These are phyloP conservation scores for Tribolium freemani DNA, from an alignment of 2,888 invertebrate genomes.

Conservation along the genomic window DNA sequence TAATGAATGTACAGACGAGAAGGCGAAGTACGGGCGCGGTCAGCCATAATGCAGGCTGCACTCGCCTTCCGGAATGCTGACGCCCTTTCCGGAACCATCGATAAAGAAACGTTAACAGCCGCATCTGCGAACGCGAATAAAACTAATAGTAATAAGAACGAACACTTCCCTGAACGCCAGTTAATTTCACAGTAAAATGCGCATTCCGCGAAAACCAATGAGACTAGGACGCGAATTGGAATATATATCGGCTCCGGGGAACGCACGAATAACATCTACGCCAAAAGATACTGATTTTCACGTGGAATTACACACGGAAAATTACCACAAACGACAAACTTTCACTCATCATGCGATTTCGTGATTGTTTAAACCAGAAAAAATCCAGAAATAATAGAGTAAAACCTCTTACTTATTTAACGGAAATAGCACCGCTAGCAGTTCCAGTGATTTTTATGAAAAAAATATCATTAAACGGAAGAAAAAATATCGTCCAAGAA, in stretches of 20 bases:
- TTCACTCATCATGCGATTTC: not conserved
- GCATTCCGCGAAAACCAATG: slow-evolving; percentile 45
- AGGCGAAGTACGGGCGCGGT: slow-evolving; percentile 3
- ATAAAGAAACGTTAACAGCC: slow-evolving; percentile 36
- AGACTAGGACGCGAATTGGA: slow-evolving; percentile 39
- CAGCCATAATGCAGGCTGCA: slow-evolving; percentile 25
- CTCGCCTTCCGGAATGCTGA: slow-evolving; percentile 13
- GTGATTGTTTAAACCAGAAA: not conserved
- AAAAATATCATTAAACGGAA: no score
- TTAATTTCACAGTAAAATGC: slow-evolving; percentile 48
- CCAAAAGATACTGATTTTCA: slow-evolving; percentile 31
- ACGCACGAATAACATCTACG: slow-evolving; percentile 33
- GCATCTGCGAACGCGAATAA: slow-evolving; percentile 39
- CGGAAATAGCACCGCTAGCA: no score
- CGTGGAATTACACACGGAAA: slow-evolving; percentile 26
- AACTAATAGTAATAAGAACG: slow-evolving; percentile 48
- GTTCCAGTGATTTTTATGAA: no score
- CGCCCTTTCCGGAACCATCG: slow-evolving; percentile 17
- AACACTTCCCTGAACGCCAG: slow-evolving; percentile 46
- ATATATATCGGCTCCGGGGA: slow-evolving; percentile 44
- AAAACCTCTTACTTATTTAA: no score
- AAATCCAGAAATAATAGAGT: no score
- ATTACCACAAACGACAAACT: slow-evolving; percentile 6
- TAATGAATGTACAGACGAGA: slow-evolving; percentile 31
- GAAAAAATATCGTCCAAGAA: no score